phyloP scores from a whole-genome alignment of 2,113 vertebrate species.

The Thamnaconus septentrionalis region DNA sequence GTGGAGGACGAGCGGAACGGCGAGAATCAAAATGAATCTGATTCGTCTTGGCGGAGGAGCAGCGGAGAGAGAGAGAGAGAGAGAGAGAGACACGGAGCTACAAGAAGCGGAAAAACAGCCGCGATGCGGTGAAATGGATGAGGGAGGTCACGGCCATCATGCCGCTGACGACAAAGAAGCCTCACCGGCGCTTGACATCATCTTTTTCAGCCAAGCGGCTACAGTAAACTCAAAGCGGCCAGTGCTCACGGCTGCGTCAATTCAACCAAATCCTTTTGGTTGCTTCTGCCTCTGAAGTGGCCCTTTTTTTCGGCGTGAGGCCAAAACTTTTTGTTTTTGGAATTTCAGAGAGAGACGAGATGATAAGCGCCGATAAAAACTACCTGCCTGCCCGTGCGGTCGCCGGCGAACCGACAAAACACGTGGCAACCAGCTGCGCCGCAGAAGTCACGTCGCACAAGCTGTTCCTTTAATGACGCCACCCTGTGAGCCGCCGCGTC shows the following conservation, averaged over 20 bases:
- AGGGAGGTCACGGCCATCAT: constrained; percentile 29
- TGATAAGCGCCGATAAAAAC: neutral
- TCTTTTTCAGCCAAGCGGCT: too few relatives aligned
- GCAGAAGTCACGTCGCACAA: constrained; percentile 6
- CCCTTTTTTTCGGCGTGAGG: too few relatives aligned
- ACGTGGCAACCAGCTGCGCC: too few relatives aligned
- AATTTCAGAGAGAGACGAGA: too few relatives aligned
- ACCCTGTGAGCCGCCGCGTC: constrained; percentile 23
- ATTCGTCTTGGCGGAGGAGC: constrained; percentile 59
- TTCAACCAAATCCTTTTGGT: neutral
- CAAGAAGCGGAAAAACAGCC: constrained; percentile 23
- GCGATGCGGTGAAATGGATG: constrained; percentile 49
- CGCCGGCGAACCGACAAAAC: too few relatives aligned
- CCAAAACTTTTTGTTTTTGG: too few relatives aligned
- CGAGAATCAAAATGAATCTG: constrained; percentile 52
- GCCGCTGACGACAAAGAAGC: constrained; percentile 34
- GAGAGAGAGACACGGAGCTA: constrained; percentile 48
- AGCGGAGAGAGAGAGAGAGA: constrained; percentile 33
- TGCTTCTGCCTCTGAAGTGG: too few relatives aligned
- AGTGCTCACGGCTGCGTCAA: constrained; percentile 18
- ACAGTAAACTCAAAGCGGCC: neutral
- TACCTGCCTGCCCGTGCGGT: constrained; percentile 5
- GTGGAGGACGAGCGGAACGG: neutral
- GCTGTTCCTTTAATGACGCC: constrained; percentile 16
- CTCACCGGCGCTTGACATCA: too few relatives aligned